Base-by-base conservation (phyloP, 2,888 invertebrate species). In the Tortricodes alternella region DNA sequence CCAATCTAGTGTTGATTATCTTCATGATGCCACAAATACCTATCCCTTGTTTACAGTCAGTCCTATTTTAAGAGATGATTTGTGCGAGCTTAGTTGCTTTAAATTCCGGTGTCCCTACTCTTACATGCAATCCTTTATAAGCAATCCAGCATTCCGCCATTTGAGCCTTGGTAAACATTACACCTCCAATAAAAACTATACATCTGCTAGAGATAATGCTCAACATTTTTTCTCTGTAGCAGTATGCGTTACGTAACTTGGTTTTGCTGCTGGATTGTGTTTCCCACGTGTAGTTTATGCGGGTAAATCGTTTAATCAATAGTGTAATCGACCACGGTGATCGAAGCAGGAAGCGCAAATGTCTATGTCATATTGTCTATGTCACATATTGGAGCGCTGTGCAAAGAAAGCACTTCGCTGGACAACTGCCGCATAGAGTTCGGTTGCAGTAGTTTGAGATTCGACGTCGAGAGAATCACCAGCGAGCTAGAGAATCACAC, bases 61-160 rank as follows among this genome's bases (percentile, higher is more conserved):
- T 19, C 6, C 16, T 46, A 48, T 48, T 55, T 55, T 27, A 48
- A 24, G 53, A 34, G 18, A 46, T 53, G 32, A 53, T 48, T 41
- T 55, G 34, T 35, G 15, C 23, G 46, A n/a, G 19, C 37, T 29
- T 46, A 51, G 53, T 62, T 62, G 46, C 48, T 69, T 70, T 63
- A 64, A 66, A 71, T 74, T 65, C 63, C 60, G 32, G n/a, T 44
- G 16, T 7, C 18, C 11, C n/a, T 29, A 29, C 29, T 29, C 32
- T 4, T 13, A 34, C 18, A 11, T 37, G n/a, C n/a, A 29, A 34
- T 23, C 9, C 27, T 8, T 15, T 16, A 8, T 21, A 16, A 21
- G 19, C 6, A n/a, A 50, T 16, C 13, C 23, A 16, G 43, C 15
- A 43, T 37, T 9, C 18, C 16, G 27, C 27, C 27, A 38, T 50